A percentile compares a stretch with the other conserved stretches of the same genome.
Conservation (phyloP, 2,888 invertebrate genomes). For the Phengaris arion region DNA sequence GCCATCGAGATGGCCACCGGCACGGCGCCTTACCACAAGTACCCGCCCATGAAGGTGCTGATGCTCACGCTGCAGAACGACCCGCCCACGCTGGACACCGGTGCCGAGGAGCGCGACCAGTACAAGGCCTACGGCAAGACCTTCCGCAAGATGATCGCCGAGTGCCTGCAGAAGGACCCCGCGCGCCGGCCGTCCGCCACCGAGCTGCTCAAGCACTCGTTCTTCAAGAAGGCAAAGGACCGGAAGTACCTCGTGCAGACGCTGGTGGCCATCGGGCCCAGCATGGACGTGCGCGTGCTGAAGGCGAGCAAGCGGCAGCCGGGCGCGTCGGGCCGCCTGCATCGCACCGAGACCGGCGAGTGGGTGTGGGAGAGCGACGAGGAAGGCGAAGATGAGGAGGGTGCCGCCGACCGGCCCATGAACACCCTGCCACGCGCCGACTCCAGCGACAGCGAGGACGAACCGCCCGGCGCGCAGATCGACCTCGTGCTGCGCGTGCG, state of each 20-base stretch:
- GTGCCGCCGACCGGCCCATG: conserved; percentile 80
- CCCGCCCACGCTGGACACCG: conserved; percentile 97
- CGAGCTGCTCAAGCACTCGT: conserved; percentile 97
- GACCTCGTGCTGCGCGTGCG: conserved; percentile 94
- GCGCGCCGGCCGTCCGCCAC: conserved; percentile 97
- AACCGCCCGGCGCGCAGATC: conserved; percentile 76
- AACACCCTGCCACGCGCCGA: conserved; percentile 81
- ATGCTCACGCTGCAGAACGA: conserved; percentile 99
- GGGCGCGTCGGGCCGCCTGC: conserved; percentile 90
- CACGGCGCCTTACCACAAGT: conserved; percentile 99
- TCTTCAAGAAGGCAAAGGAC: conserved; percentile 99
- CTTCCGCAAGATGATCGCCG: conserved; percentile 97
- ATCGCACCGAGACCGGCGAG: conserved; percentile 96
- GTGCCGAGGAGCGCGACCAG: conserved; percentile 98
- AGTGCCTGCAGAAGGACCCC: conserved; percentile 98
- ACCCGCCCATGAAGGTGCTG: conserved; percentile 99
- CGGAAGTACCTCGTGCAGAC: conserved; percentile 93
- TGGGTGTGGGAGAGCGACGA: conserved; percentile 99
- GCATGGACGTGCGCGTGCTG: conserved; percentile 94
- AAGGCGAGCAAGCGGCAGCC: conserved; percentile 92
- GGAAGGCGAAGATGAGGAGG: conserved; percentile 83
- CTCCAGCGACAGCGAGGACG: conserved; percentile 81
- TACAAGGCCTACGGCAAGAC: conserved; percentile 99
- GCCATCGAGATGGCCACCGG: conserved; percentile 99
- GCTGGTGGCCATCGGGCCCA: conserved; percentile 91